Percentiles rank a stretch among this genome's conserved stretches.
phyloP scores from a whole-genome alignment of 1,140 invertebrate species.

The Drosophila eugracilis region DNA sequence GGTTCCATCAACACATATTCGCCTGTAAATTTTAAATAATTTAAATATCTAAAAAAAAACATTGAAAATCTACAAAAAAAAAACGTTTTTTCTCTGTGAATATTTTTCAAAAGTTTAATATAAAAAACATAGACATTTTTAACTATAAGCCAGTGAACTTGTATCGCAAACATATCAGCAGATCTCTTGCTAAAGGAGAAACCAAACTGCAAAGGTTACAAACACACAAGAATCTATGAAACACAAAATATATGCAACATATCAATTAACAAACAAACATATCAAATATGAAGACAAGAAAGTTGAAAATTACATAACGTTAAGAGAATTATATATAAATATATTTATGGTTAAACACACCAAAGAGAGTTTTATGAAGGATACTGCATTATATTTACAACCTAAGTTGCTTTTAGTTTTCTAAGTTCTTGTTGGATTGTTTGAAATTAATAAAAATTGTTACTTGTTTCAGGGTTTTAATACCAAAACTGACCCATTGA shows the following conservation, averaged over 20 bases:
- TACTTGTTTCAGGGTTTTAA: slow-evolving; percentile 78
- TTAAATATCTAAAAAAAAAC: slow-evolving; percentile 17
- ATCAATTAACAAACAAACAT: slow-evolving; percentile 74
- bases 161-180: slow-evolving; percentile 80
- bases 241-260: slow-evolving; percentile 70
- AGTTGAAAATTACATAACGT: slow-evolving; percentile 20
- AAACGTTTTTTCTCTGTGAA: slow-evolving; percentile 52
- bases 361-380: slow-evolving; percentile 9
- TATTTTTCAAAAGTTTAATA: slow-evolving; percentile 67
- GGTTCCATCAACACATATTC: slow-evolving; percentile 26
- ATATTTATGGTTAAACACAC: slow-evolving; percentile 25
- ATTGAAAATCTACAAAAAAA: slow-evolving; percentile 27
- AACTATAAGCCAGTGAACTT: slow-evolving; percentile 59
- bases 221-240: slow-evolving; percentile 37
- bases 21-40: slow-evolving; percentile 41
- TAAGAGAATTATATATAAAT: slow-evolving; percentile 22
- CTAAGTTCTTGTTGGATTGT: background rate
- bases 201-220: slow-evolving; percentile 38
- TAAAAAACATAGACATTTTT: slow-evolving; percentile 48
- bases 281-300: slow-evolving; percentile 64
- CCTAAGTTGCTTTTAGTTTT: background rate
- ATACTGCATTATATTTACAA: background rate
- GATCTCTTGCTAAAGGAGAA: slow-evolving; percentile 28
- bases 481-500: slow-evolving; percentile 76
- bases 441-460: slow-evolving; percentile 33